Base-by-base conservation (phyloP, 2,797 vertebrate genomes). In the Tolypeutes matacus region DNA sequence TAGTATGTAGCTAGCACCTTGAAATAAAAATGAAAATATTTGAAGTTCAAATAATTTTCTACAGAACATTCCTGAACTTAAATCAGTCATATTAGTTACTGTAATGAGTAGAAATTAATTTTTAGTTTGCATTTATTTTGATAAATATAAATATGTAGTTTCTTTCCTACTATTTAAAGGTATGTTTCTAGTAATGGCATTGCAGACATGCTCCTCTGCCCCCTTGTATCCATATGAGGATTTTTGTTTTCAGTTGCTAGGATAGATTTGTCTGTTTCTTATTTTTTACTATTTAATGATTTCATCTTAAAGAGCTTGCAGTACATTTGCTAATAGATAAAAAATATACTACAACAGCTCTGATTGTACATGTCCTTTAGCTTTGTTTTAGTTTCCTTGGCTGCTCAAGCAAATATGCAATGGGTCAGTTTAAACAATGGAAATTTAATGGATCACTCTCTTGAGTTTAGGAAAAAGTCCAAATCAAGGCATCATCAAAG, bases 11-110 rank as follows among this genome's bases (percentile, higher is more conserved):
- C 31, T 84, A 20, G 4, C 3, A 64, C 7, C 25, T 83, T 95
- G 36, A 77, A 89, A 72, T 72, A 62, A 78, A 94, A 89, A 18
- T 36, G 15, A 86, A 84, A 78, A 64, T 20, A 91, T 2, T 76
- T 31, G 14, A 75, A 64, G 93, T 77, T 76, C 10, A 84, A 81
- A 78, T 75, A 51, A 20, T 80, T 81, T 75, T 69, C 17, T 60
- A 6, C 2, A 42, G 18, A 64, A 53, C 10, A 53, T 51, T 91
- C 3, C 34, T 27, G 27, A 82, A 81, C 2, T 81, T 36, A 84
- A 86, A 34, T 49, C 34, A 86, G 27, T 42, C 64, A 73, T 72
- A 11, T 86, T 83, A 64, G 39, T 56, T 91, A 27, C 1, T 87
- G 1, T 15, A 36, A 49, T 14, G 23, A 76, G 1, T 31, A 64